A percentile compares a stretch with the other conserved stretches of the same genome.
Conservation (phyloP, 92 coral and sea anemone genomes). For the Zoanthus sansibaricus region DNA sequence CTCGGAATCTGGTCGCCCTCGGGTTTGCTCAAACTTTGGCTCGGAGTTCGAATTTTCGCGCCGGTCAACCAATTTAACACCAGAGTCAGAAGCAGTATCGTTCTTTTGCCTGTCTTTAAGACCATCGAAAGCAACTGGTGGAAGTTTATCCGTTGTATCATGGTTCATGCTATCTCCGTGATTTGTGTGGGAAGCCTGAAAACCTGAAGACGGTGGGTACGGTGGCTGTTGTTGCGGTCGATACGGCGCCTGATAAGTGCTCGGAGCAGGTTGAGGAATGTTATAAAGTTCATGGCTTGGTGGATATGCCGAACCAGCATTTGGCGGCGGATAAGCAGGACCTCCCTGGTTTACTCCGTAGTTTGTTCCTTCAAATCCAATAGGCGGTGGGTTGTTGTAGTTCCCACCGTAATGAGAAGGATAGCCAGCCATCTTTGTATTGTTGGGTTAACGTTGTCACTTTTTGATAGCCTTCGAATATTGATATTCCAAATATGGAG, state of each 20-base stretch:
- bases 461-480: too few species aligned
- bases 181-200: constrained; percentile 36
- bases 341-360: constrained; percentile 31
- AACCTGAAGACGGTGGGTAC: not conserved
- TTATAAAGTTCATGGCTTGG: constrained; percentile 7
- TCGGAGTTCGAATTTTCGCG: constrained; percentile 28
- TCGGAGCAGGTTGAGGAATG: constrained; percentile 18
- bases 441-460: not conserved
- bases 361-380: constrained; percentile 32
- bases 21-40: not conserved
- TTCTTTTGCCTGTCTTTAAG: constrained; percentile 8
- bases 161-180: constrained; percentile 41
- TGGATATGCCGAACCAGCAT: constrained; percentile 18
- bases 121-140: constrained; percentile 45
- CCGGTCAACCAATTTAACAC: constrained; percentile 23
- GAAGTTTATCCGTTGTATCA: constrained; percentile 22
- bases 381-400: constrained; percentile 46
- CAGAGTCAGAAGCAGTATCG: constrained; percentile 32
- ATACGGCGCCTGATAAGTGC: not conserved
- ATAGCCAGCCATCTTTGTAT: constrained; percentile 35
- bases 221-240: constrained; percentile 5
- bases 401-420: constrained; percentile 27
- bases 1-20: constrained; percentile 6
- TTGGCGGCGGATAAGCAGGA: constrained; percentile 23
- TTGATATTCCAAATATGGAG: constrained; percentile 19